Percentiles rank a stretch among this genome's conserved stretches.
These are phyloP conservation scores for Brachionus koreanus DNA, from an alignment of 1,140 invertebrate species.

Conservation along the genomic window DNA sequence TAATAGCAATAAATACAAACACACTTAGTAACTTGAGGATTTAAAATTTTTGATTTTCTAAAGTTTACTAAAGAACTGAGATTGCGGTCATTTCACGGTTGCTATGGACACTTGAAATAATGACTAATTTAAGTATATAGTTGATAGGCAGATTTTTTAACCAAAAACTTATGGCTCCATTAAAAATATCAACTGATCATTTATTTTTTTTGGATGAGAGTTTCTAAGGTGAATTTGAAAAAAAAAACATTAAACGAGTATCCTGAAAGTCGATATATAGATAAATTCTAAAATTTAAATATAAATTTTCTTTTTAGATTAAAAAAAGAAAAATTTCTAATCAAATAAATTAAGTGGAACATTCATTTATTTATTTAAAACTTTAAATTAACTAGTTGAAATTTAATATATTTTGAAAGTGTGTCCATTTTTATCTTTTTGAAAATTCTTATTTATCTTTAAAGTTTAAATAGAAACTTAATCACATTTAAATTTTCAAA, in stretches of 20 bases:
- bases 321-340: background rate
- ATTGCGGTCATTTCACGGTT: background rate
- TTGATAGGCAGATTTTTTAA: background rate
- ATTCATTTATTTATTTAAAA: background rate
- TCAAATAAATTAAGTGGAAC: slow-evolving; percentile 8
- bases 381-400: background rate
- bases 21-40: background rate
- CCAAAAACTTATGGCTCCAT: background rate
- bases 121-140: background rate
- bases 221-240: background rate
- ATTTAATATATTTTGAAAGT: background rate
- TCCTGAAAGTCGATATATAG: background rate
- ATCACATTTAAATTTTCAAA: background rate
- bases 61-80: background rate
- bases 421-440: background rate
- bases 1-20: background rate
- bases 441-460: background rate
- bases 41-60: background rate
- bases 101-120: background rate
- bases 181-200: background rate
- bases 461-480: background rate
- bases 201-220: background rate
- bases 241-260: background rate
- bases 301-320: background rate
- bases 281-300: background rate